Base-by-base conservation (phyloP, 2,888 invertebrate genomes). In the Ornithoptera priamus region DNA sequence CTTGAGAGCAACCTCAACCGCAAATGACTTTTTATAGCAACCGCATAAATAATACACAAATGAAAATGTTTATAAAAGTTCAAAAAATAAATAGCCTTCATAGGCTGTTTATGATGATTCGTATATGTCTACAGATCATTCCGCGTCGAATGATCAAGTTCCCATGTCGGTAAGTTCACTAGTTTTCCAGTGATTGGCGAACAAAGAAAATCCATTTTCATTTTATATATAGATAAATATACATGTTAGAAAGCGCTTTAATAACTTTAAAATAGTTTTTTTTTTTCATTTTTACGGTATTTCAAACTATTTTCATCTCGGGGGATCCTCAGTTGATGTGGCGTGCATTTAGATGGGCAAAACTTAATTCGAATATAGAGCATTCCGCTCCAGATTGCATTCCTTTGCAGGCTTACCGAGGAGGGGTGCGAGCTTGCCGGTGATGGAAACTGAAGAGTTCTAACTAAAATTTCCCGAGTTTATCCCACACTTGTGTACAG, bases 301-400 rank as follows among this genome's bases (percentile, higher is more conserved):
- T 61, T 56, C 61, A 65, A 69, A 69, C 65, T 62, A 65, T 69
- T 69, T 60, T 65, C 56, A 62, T 62, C 62, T 42, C 50, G 30
- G 1, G 65, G 30, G 56, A 56, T 46, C 46, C 62, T 50, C 61
- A 46, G 65, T 73, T 75, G 73, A 71, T 71, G 67, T 72, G 71
- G 72, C 68, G 78, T 80, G 78, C 80, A 78, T 77, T 74, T 75
- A 76, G 75, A 77, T 80, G 78, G 83, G 83, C 83, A 81, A 86
- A 90, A 89, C 89, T 86, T 89, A 88, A 88, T 89, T 86, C 85
- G 80, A 81, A 81, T 78, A 80, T 77, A 80, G 78, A 81, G 81
- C 85, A 91, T 91, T 88, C 89, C 89, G 73, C 83, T 80, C 81
- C 86, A 86, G 90, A 91, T 91, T 92, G 89, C 92, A 89, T 90